Evolutionary conservation across 2,113 vertebrate genomes (phyloP).

Genomic region (Cromileptes altivelis): DNA sequence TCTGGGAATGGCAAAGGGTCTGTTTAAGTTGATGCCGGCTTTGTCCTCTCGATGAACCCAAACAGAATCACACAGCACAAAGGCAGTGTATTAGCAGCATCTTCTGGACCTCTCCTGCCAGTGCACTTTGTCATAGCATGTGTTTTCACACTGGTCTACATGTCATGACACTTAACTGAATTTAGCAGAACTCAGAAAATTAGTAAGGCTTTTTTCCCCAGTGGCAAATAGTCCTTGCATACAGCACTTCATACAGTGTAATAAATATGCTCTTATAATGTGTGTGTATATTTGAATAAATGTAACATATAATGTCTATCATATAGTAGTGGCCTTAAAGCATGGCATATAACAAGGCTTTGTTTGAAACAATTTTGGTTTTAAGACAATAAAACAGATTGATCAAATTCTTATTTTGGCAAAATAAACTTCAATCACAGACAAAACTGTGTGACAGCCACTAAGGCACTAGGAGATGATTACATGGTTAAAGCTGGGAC

Average conservation of each 20-base stretch:
- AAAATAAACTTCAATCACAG: neutral
- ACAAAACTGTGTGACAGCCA: neutral
- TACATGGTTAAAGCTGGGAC: too few species aligned
- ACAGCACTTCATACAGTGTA: neutral
- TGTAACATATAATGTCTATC: neutral
- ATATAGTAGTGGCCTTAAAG: too few species aligned
- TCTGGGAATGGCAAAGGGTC: constrained; percentile 15
- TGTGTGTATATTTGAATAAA: neutral
- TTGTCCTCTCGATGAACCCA: constrained; percentile 59
- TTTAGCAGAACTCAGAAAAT: neutral
- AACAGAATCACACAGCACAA: neutral
- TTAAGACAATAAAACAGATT: neutral
- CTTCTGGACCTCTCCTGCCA: constrained; percentile 52
- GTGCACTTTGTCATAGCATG: constrained; percentile 33
- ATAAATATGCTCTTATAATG: neutral
- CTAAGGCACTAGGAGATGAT: neutral
- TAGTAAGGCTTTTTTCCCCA: neutral
- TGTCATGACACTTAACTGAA: neutral
- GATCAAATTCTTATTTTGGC: neutral
- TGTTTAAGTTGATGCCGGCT: constrained; percentile 16
- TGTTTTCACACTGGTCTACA: too few species aligned
- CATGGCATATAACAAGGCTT: neutral
- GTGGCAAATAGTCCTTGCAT: neutral
- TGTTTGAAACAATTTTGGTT: neutral
- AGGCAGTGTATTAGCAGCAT: constrained; percentile 45